Conservation (phyloP, 1,140 invertebrate genomes). For the Carposina sasakii region DNA sequence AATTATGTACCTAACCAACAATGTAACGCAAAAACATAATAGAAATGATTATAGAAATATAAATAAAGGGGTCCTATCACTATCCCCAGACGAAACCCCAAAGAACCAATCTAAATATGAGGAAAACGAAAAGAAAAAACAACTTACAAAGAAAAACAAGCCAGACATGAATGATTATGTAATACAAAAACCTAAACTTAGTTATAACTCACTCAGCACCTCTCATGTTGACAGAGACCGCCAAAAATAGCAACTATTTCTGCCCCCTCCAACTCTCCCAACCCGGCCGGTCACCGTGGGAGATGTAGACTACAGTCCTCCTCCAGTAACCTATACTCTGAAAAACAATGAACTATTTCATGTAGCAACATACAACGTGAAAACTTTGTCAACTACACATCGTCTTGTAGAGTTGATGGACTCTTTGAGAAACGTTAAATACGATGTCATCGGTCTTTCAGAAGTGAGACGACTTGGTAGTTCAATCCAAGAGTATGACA, state of each 20-base stretch:
- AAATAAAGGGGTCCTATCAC: conserved; percentile 16
- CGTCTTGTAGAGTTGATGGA: background rate
- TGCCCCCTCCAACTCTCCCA: conserved; percentile 13
- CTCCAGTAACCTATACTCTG: no score
- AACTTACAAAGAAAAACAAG: conserved; percentile 16
- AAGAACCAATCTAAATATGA: no score
- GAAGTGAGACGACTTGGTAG: background rate
- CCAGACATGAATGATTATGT: conserved; percentile 20
- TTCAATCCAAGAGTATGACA: background rate
- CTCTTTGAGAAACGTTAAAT: background rate
- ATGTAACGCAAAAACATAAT: background rate
- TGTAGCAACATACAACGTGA: background rate
- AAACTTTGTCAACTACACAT: background rate
- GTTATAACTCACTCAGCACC: conserved; percentile 1
- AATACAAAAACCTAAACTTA: conserved; percentile 15
- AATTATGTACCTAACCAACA: conserved; percentile 14
- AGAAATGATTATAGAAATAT: no score
- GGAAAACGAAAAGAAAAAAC: conserved; percentile 11
- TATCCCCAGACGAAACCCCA: conserved; percentile 17
- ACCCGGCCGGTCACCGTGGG: background rate
- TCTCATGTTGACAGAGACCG: background rate
- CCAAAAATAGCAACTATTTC: conserved; percentile 23
- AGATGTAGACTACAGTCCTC: background rate
- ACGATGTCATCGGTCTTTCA: background rate
- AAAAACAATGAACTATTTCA: background rate